Base-by-base conservation (phyloP, 2,797 vertebrate species). In the Myotis pilosus region DNA sequence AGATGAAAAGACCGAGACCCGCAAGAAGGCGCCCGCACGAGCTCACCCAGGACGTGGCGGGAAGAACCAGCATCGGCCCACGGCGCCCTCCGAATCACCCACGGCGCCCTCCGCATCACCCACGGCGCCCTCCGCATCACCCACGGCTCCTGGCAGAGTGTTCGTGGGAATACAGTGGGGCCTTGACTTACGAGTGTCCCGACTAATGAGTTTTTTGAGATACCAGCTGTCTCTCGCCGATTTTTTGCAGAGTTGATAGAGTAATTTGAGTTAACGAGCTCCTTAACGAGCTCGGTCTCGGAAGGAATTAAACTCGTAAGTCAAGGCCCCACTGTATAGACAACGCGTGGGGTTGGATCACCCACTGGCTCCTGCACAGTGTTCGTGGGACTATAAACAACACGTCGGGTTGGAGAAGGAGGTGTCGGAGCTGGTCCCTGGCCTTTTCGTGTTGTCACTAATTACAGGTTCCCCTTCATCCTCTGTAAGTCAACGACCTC, bases 41-140 rank as follows among this genome's bases (percentile, higher is more conserved):
- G 49, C 51, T 66, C 74, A 16, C 57, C 33, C 33, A 9, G 9
- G 49, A 41, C 12, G 36, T 5, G 1, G 53, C 6, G 16, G 20
- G 23, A 47, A 79, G 28, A 62, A 38, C 7, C 17, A 3, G 28
- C 78, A 62, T 44, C 2, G 41, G 51, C 13, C 19, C 72, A n/a
- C 30, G 4, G 62, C 47, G 49, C 41, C 51, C 53, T 11, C 57
- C 30, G 2, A 3, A 3, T 0, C 6, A 0, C 0, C 11, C 30
- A 6, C 55, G 38, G 38, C 38, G 49, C 41, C 51, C 53, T 11
- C 57, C 30, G 2, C 5, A 3, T 0, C 6, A 0, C 13, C 19
- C 72, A n/a, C 30, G 4, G 62, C 47, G 49, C 41, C 51, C 53
- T 11, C 57, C 30, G 2, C 5, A 3, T 0, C 6, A 0, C 0